Base-by-base conservation (phyloP, 2,797 vertebrate species). In the Euthynnus affinis region DNA sequence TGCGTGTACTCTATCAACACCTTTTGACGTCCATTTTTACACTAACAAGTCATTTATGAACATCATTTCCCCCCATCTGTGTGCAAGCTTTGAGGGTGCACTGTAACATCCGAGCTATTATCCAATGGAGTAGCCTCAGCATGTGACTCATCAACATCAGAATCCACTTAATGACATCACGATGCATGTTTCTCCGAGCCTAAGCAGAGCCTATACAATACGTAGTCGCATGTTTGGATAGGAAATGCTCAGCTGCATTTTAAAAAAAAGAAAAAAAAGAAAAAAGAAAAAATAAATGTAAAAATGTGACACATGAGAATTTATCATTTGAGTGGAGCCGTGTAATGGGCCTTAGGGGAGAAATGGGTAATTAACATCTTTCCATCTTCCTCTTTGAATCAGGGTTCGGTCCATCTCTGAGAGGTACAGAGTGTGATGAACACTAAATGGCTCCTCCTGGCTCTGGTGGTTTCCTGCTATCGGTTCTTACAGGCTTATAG, bases 91-190 rank as follows among this genome's bases (percentile, higher is more conserved):
- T 83, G 56, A 69, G 71, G 74, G 71, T 61, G 52, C 56, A 61
- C 69, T 55, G 81, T 88, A 82, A 84, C 83, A 79, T 83, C 78
- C 32, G 3, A 84, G 82, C 79, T 53, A 32, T 88, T 80, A 81
- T 87, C 87, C 88, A 86, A 85, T 84, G 81, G 84, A 91, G 91
- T 82, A 86, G 91, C 88, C 87, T 83, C 81, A 70, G 88, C 91
- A 91, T 92, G 92, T 94, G 93, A 94, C 92, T 94, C 92, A 94
- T 94, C 90, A 78, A 67, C 90, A 89, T 90, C 88, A 88, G 76
- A 90, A 83, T 90, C 82, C 89, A 85, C 89, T 88, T 82, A 74
- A 90, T 93, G 92, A 91, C 92, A 92, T 94, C 93, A 93, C 87
- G 87, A 92, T 69, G 88, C 91, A 84, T 89, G 91, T 88, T 90